Percentiles rank a stretch among this genome's conserved stretches.
These are phyloP conservation scores for Eidolon dupreanum DNA, from an alignment of 2,797 vertebrate species.

Conservation along the genomic window DNA sequence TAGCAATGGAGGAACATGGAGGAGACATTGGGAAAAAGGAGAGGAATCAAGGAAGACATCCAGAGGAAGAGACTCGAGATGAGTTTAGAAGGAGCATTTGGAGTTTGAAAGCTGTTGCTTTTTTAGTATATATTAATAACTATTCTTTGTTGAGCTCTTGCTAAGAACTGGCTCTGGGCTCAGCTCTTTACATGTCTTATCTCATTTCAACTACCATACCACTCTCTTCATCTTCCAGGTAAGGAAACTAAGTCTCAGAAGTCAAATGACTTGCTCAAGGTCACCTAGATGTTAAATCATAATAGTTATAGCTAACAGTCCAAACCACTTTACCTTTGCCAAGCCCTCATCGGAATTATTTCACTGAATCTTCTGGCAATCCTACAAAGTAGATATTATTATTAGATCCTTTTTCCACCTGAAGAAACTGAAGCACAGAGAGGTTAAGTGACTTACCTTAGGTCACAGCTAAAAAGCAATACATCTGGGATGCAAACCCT, in stretches of 20 bases:
- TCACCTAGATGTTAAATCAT: background rate
- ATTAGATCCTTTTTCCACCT: background rate
- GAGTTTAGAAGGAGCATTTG: background rate
- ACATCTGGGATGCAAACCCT: background rate
- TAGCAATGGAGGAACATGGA: background rate
- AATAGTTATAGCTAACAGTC: background rate
- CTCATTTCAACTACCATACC: background rate
- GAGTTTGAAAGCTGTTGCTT: background rate
- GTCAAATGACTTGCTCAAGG: background rate
- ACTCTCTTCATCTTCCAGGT: background rate
- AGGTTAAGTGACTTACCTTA: background rate
- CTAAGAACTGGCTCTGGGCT: background rate
- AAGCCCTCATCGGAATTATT: background rate
- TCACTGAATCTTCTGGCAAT: background rate
- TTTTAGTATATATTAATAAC: background rate
- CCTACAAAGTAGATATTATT: background rate
- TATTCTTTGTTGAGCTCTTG: background rate
- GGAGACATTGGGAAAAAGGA: fast-evolving
- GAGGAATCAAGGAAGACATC: background rate
- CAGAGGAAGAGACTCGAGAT: background rate
- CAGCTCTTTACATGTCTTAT: background rate
- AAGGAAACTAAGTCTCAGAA: background rate
- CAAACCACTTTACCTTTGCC: background rate
- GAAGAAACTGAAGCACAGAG: background rate
- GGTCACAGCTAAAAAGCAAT: background rate